These are phyloP conservation scores for Panthera uncia DNA, from an alignment of 2,113 vertebrate genomes.

Conservation along the genomic window DNA sequence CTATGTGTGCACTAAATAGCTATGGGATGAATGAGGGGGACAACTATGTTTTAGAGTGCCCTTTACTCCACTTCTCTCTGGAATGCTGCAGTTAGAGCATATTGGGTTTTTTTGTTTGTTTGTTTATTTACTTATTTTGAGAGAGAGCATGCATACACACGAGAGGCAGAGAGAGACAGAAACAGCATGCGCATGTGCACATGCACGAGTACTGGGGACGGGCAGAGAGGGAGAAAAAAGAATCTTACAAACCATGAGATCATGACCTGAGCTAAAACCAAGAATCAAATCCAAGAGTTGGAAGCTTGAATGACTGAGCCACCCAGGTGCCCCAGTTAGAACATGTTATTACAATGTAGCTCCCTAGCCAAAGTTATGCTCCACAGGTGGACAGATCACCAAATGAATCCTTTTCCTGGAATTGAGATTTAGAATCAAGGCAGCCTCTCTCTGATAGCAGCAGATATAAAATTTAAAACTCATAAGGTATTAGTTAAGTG, in stretches of 20 bases:
- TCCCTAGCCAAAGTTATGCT: neutral
- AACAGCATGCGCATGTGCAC: no score
- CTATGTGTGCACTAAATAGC: neutral
- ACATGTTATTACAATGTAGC: neutral
- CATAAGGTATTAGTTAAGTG: neutral
- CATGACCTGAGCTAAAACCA: no score
- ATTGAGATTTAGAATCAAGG: neutral
- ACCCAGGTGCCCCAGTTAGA: neutral
- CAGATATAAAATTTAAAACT: slow-evolving; percentile 25
- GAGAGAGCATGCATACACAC: no score
- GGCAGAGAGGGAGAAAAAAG: no score
- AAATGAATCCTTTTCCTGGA: neutral
- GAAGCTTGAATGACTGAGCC: no score
- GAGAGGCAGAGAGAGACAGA: no score
- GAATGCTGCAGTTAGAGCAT: neutral
- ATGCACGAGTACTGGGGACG: no score
- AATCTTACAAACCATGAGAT: no score
- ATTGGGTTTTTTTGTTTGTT: neutral
- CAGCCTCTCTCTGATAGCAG: neutral
- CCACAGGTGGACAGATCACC: neutral
- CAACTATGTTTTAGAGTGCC: neutral
- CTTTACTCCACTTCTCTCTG: neutral
- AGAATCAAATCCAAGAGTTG: no score
- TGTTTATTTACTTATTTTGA: no score
- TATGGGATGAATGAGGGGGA: neutral